Conservation (phyloP, 2,797 vertebrate genomes). For the Coluber constrictor region DNA sequence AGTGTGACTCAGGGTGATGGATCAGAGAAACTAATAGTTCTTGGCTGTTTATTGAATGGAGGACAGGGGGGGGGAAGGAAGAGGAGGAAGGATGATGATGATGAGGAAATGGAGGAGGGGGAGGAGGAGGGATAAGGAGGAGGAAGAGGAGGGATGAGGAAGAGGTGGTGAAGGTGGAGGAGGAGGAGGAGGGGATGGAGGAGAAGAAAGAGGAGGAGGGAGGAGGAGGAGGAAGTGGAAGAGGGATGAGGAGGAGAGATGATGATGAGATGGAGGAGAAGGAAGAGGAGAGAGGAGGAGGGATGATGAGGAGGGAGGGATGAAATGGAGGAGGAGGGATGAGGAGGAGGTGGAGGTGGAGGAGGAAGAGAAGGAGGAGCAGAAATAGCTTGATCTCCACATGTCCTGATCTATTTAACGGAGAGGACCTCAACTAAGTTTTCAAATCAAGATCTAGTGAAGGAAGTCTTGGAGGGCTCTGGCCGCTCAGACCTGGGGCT, state of each 20-base stretch:
- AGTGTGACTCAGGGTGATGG: not conserved
- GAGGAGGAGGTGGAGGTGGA: too few relatives aligned
- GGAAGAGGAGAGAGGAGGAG: not conserved
- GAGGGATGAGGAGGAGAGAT: too few relatives aligned
- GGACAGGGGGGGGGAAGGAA: not conserved
- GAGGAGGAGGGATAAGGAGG: too few relatives aligned
- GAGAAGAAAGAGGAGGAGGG: too few relatives aligned
- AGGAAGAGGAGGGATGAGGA: not conserved
- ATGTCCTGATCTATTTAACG: not conserved
- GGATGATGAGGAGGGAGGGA: rapidly evolving
- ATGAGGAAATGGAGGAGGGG: too few relatives aligned
- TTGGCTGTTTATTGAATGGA: not conserved
- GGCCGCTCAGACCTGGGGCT: too few relatives aligned
- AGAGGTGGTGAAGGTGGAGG: too few relatives aligned
- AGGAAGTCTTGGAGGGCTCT: rapidly evolving
- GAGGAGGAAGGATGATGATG: too few relatives aligned
- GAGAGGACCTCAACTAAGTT: not conserved
- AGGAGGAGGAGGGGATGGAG: too few relatives aligned
- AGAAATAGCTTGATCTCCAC: not conserved
- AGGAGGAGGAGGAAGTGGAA: not conserved
- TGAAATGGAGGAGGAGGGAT: too few relatives aligned
- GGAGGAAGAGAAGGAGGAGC: not conserved
- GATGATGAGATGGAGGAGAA: too few relatives aligned
- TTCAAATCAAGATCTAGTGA: not conserved
- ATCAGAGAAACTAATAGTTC: not conserved